Conservation (phyloP, 2,113 vertebrate genomes). For the Pholis gunnellus region DNA sequence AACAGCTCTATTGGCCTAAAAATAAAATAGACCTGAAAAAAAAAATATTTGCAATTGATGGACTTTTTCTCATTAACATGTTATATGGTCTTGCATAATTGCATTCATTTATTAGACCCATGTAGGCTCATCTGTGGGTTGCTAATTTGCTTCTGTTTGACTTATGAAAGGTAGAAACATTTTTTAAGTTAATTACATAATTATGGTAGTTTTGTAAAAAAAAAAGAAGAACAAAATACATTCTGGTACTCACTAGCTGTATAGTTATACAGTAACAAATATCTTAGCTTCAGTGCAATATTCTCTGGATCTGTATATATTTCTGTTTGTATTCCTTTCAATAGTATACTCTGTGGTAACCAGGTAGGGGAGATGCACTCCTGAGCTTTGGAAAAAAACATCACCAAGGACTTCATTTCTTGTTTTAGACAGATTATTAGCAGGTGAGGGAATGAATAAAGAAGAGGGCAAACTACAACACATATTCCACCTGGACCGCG, state of each 20-base stretch:
- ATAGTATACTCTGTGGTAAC: slow-evolving; percentile 36
- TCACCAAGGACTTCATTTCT: slow-evolving; percentile 52
- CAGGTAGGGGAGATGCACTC: slow-evolving; percentile 33
- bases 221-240: no score
- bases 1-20: slow-evolving; percentile 26
- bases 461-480: slow-evolving; percentile 53
- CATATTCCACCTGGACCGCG: slow-evolving; percentile 59
- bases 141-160: slow-evolving; percentile 26
- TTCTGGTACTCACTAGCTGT: slow-evolving; percentile 1
- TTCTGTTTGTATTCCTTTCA: slow-evolving; percentile 57
- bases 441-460: slow-evolving; percentile 69
- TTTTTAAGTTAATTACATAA: neutral
- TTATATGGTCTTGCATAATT: slow-evolving; percentile 26
- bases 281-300: neutral
- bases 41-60: neutral
- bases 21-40: neutral
- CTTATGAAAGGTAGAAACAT: neutral
- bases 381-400: slow-evolving; percentile 60
- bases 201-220: slow-evolving; percentile 18
- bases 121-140: slow-evolving; percentile 13
- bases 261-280: neutral
- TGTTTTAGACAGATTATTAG: slow-evolving; percentile 67
- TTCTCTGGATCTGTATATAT: slow-evolving; percentile 29
- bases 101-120: slow-evolving; percentile 27
- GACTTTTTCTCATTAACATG: slow-evolving; percentile 36